Conservation (phyloP, 2,113 vertebrate species). For the Shinisaurus crocodilurus region DNA sequence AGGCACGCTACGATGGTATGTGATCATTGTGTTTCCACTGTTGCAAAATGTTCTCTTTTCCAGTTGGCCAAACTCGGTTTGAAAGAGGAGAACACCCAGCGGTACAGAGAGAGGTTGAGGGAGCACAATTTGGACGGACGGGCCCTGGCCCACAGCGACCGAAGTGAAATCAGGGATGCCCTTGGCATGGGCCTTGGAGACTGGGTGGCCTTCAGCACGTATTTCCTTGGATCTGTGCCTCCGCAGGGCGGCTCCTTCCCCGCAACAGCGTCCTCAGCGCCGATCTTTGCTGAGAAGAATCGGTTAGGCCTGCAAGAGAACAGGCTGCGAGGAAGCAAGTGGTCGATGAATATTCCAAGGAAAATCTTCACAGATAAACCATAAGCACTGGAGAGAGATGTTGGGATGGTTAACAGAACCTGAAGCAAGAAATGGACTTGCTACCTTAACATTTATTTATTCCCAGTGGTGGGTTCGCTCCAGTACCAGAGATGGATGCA, state of each 20-base stretch:
- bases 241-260: not conserved
- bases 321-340: not conserved
- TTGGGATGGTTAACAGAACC: not conserved
- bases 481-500: not conserved
- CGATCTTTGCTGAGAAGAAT: not conserved
- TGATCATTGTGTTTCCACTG: too few relatives aligned
- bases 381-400: not conserved
- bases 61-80: conserved; percentile 47
- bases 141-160: conserved; percentile 43
- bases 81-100: conserved; percentile 15
- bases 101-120: conserved; percentile 22
- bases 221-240: conserved; percentile 40
- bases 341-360: conserved; percentile 6
- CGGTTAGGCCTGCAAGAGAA: not conserved
- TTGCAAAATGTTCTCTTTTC: conserved; percentile 3
- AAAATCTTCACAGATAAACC: not conserved
- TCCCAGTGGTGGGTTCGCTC: not conserved
- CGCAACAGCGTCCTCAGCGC: not conserved
- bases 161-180: conserved; percentile 41
- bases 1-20: too few relatives aligned
- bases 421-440: not conserved
- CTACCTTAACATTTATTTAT: not conserved
- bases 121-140: conserved; percentile 43
- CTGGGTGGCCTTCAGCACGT: conserved; percentile 46
- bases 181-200: conserved; percentile 52